These are phyloP conservation scores for Cherax quadricarinatus DNA, from an alignment of 1,140 invertebrate species.

Conservation along the genomic window DNA sequence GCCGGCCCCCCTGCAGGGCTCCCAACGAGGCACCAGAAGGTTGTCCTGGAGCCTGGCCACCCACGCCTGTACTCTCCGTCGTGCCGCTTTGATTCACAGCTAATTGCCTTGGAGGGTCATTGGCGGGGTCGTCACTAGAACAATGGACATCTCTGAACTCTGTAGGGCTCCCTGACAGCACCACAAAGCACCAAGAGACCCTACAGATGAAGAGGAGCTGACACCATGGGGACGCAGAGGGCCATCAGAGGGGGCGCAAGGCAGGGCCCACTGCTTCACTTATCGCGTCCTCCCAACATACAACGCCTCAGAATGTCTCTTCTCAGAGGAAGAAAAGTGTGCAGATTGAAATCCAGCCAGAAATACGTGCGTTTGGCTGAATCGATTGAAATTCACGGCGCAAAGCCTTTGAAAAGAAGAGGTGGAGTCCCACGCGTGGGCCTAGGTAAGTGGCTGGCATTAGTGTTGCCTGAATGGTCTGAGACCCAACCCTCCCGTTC, in stretches of 20 bases:
- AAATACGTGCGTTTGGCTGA: constrained; percentile 9
- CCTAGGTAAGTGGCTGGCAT: constrained; percentile 36
- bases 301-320: not conserved
- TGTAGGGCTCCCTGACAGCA: constrained; percentile 44
- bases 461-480: not conserved
- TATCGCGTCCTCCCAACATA: not conserved
- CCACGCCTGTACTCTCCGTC: constrained; percentile 8
- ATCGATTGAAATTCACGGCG: constrained; percentile 30
- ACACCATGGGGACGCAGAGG: constrained; percentile 5
- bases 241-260: constrained; percentile 17
- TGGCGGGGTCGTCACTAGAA: constrained; percentile 32
- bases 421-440: not conserved
- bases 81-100: constrained; percentile 36
- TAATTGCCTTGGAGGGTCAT: constrained; percentile 54
- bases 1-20: constrained; percentile 24
- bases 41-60: not conserved
- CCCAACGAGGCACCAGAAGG: constrained; percentile 35
- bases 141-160: constrained; percentile 33
- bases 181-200: constrained; percentile 43
- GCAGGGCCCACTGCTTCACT: not conserved
- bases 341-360: not conserved
- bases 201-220: constrained; percentile 26
- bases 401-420: not conserved
- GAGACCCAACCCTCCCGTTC: not conserved
- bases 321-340: not conserved